Conservation (phyloP, 1,140 invertebrate species). For the Piezodorus guildinii region DNA sequence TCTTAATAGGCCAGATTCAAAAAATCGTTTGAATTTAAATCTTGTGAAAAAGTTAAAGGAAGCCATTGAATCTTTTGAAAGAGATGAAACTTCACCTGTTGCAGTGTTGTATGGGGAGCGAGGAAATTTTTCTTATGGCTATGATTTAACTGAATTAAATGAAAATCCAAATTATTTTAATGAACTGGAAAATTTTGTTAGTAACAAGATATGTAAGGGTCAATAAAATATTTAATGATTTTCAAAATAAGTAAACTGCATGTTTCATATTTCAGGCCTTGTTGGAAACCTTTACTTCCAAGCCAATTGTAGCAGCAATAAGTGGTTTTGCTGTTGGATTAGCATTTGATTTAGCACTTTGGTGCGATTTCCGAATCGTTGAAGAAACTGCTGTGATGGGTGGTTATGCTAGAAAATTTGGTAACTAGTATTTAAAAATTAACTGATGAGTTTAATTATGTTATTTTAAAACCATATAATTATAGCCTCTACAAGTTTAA, state of each 20-base stretch:
- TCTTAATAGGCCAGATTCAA: conserved; percentile 70
- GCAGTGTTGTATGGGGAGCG: conserved; percentile 77
- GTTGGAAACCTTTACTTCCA: conserved; percentile 33
- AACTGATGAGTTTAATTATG: no score
- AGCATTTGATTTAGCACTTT: conserved; percentile 78
- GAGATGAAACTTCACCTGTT: conserved; percentile 38
- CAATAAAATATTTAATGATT: not conserved
- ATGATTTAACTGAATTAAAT: conserved; percentile 41
- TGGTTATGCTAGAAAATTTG: conserved; percentile 72
- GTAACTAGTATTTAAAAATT: conserved; percentile 36
- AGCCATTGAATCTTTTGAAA: conserved; percentile 44
- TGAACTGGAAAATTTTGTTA: conserved; percentile 22
- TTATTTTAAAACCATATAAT: no score
- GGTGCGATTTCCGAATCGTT: conserved; percentile 80
- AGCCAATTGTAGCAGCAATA: conserved; percentile 75
- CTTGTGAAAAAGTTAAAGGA: conserved; percentile 17
- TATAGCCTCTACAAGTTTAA: no score
- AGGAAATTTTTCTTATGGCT: conserved; percentile 82
- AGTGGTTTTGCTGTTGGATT: conserved; percentile 79
- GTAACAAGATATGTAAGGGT: not conserved
- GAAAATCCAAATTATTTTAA: conserved; percentile 27
- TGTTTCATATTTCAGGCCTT: conserved; percentile 25
- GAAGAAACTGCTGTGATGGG: conserved; percentile 75
- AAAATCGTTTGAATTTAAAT: conserved; percentile 31
- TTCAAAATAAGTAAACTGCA: not conserved